Percentiles rank a stretch among this genome's conserved stretches.
Evolutionary conservation across 2,797 vertebrate species (phyloP).

Genomic region (Clarias fuscus): DNA sequence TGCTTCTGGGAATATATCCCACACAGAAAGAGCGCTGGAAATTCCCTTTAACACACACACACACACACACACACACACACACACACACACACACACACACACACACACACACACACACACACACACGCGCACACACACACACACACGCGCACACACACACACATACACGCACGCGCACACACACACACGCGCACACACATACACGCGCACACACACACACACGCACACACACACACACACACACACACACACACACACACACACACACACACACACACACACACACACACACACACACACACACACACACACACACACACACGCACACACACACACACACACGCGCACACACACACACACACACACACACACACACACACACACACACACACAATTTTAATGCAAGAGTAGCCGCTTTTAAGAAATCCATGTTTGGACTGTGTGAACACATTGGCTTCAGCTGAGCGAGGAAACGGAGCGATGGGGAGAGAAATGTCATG

Average conservation of each 20-base stretch:
- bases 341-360: conserved; percentile 35
- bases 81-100: conserved; percentile 46
- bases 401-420: conserved; percentile 23
- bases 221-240: conserved; percentile 28
- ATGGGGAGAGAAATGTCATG: conserved; percentile 58
- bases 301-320: conserved; percentile 44
- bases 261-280: conserved; percentile 30
- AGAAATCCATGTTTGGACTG: conserved; percentile 59
- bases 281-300: conserved; percentile 38
- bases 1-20: conserved; percentile 49
- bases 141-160: conserved; percentile 31
- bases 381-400: conserved; percentile 32
- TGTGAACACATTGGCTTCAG: conserved; percentile 60
- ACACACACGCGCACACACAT: conserved; percentile 47
- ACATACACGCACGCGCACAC: too few relatives aligned
- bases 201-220: conserved; percentile 28
- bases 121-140: conserved; percentile 28
- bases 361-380: conserved; percentile 46
- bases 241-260: conserved; percentile 47
- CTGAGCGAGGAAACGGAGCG: conserved; percentile 54
- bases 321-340: conserved; percentile 23
- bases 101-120: conserved; percentile 28
- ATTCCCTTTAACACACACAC: conserved; percentile 33
- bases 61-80: conserved; percentile 32
- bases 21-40: conserved; percentile 41